Evolutionary conservation across 2,888 invertebrate species (phyloP), one percentile per base, ranked within the genome.

Genomic region (Caenorhabditis imperialis): DNA sequence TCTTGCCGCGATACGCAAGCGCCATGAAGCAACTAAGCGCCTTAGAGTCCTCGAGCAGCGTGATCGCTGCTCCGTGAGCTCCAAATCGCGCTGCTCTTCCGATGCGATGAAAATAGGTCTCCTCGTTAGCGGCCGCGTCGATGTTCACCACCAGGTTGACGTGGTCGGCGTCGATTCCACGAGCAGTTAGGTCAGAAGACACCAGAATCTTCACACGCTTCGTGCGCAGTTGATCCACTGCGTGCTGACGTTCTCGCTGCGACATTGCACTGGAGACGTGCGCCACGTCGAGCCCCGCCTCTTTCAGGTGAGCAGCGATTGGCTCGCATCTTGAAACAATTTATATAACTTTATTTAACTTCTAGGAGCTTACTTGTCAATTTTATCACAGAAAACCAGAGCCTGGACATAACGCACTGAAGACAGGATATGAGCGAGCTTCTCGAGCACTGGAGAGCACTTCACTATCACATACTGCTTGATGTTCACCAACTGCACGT

Each of bases 21-120:
- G 75, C 71, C 3, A 53, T 65, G 42, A 75, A 75, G 33, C 65
- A 42, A 14, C 42, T 42, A 23, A 54, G 18, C 10, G 55, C 55
- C 38, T 61, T 48, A 3, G 58, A 61, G 27, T 73, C 73, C 42
- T 75, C 72, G n/a, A 79, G 40, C 10, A 85, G 51, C 8, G 84
- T 82, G 14, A 85, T 40, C 0, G 84, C 77, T 4, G 83, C 84
- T 27, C 85, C 85, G 27, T 81, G 75, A n/a, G 78, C 81, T 18
- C 84, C 98, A 90, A 93, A 98, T 74, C 98, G 91, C 0, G 98
- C 98, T 44, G 96, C 95, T 84, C 98, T 91, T 0, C 98, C 98
- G 88, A 96, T 95, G 86, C 98, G 91, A 90, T 99, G 98, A 76
- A 96, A 91, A 90, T 96, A 96, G 18, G 94, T 94, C 77, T 93